Conservation (phyloP, 2,113 vertebrate species). For the Saguinus midas region DNA sequence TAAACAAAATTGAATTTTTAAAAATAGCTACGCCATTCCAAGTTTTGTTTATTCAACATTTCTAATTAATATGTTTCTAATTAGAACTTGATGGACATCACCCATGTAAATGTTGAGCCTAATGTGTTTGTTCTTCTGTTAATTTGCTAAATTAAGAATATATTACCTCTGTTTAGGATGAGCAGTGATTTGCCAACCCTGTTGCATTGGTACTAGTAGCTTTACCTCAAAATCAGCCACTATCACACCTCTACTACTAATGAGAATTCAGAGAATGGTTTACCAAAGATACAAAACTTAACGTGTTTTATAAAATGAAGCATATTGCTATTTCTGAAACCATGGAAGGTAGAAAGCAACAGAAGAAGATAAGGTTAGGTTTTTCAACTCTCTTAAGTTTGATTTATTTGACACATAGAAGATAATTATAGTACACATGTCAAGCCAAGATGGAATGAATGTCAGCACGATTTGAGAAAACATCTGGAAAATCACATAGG, state of each 20-base stretch:
- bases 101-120: not conserved
- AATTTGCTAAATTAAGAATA: constrained; percentile 9
- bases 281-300: constrained; percentile 55
- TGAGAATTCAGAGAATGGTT: constrained; percentile 54
- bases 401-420: constrained; percentile 65
- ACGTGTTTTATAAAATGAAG: constrained; percentile 43
- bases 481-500: constrained; percentile 42
- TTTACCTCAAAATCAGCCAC: constrained; percentile 27
- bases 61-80: constrained; percentile 12
- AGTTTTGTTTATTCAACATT: constrained; percentile 24
- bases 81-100: not conserved
- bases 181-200: not conserved
- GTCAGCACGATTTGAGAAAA: constrained; percentile 52
- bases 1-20: constrained; percentile 28
- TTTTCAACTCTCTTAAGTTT: constrained; percentile 55
- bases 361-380: constrained; percentile 19
- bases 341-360: constrained; percentile 33
- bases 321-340: constrained; percentile 57
- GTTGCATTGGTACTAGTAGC: not conserved
- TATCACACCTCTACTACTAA: not conserved
- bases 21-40: not conserved
- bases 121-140: not conserved
- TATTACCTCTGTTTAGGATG: not conserved
- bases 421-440: constrained; percentile 50
- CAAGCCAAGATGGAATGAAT: constrained; percentile 29